Percentiles rank a stretch among this genome's conserved stretches.
These are phyloP conservation scores for Dipodomys merriami DNA, from an alignment of 2,113 vertebrate genomes.

Conservation along the genomic window DNA sequence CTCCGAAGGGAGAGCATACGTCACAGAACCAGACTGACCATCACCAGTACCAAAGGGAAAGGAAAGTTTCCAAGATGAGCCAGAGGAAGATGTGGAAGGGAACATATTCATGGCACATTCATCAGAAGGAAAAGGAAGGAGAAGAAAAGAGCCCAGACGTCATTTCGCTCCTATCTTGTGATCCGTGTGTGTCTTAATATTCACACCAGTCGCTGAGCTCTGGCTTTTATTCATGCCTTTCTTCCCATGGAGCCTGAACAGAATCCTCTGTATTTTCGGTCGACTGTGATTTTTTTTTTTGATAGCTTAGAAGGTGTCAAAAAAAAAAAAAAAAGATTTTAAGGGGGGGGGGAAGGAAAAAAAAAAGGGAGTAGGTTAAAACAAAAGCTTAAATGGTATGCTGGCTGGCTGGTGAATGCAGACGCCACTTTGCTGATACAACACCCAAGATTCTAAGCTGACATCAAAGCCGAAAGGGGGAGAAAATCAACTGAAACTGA, in stretches of 20 bases:
- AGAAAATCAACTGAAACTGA: conserved; percentile 92
- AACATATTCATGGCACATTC: background rate
- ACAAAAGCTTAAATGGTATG: conserved; percentile 82
- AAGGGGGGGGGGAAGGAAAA: no score
- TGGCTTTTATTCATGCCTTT: conserved; percentile 29
- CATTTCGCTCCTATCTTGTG: background rate
- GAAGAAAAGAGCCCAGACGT: background rate
- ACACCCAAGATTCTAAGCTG: conserved; percentile 88
- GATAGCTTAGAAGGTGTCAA: conserved; percentile 63
- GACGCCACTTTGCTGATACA: conserved; percentile 86
- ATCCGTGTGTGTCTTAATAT: conserved; percentile 59
- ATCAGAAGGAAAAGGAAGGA: background rate
- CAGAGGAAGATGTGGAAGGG: background rate
- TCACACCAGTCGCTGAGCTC: conserved; percentile 15
- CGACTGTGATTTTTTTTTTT: conserved; percentile 50
- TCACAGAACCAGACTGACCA: conserved; percentile 32
- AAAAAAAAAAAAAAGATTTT: background rate
- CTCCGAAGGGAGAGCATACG: background rate
- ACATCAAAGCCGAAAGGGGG: conserved; percentile 93
- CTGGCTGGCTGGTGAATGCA: conserved; percentile 78
- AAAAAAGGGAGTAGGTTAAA: background rate
- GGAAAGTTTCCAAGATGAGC: conserved; percentile 47
- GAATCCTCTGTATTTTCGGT: background rate
- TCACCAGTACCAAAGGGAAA: conserved; percentile 23
- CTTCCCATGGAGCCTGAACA: conserved; percentile 61